phyloP scores from a whole-genome alignment of 2,113 vertebrate genomes.

The Microcebus griseorufus region DNA sequence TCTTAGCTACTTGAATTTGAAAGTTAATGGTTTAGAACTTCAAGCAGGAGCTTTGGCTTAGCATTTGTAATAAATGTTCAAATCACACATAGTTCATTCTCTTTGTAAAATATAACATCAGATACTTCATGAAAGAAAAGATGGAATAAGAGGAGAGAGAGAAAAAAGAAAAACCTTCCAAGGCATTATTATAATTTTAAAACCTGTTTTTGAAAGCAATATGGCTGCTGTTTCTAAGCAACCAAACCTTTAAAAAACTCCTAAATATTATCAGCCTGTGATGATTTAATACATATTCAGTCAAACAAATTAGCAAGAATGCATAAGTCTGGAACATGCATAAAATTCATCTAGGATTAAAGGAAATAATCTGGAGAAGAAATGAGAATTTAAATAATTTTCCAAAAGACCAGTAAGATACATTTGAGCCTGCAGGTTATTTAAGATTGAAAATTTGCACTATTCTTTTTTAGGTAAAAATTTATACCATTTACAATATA shows the following conservation, averaged over 20 bases:
- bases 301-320: constrained; percentile 1
- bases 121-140: neutral
- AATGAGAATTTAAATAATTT: constrained; percentile 4
- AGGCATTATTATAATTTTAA: constrained; percentile 23
- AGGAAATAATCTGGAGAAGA: constrained; percentile 38
- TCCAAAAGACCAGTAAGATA: neutral
- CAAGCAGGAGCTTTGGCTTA: neutral
- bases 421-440: neutral
- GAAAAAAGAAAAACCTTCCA: neutral
- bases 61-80: neutral
- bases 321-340: neutral
- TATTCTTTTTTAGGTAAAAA: constrained; percentile 3
- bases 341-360: neutral
- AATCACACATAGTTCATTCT: neutral
- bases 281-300: neutral
- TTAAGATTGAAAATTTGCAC: neutral
- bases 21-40: constrained; percentile 10
- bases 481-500: too few relatives aligned
- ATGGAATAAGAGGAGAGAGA: neutral
- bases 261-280: neutral
- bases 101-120: constrained; percentile 12
- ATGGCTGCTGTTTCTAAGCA: neutral
- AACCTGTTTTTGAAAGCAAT: neutral
- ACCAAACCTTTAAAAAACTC: neutral
- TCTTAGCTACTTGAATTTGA: constrained; percentile 18